A percentile compares a stretch with the other conserved stretches of the same genome.
Evolutionary conservation across 1,140 invertebrate genomes (phyloP).

Genomic region (Hermatobates lingyangjiaoensis): DNA sequence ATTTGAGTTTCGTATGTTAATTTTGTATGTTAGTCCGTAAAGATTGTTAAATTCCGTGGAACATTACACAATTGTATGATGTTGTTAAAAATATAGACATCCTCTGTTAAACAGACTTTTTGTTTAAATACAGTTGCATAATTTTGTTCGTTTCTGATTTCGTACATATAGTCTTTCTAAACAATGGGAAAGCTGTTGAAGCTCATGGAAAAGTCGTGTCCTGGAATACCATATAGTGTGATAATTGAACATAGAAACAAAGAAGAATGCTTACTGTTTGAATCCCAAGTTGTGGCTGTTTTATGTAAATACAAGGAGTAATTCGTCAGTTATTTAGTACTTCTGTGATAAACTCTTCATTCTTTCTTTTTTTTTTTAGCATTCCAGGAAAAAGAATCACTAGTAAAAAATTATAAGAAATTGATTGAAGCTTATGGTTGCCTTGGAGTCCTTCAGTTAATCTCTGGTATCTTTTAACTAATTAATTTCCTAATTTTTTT

Average conservation of each 20-base stretch:
- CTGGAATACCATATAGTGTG: constrained; percentile 67
- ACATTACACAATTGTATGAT: too few species aligned
- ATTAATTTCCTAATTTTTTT: neutral
- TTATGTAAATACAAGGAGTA: constrained; percentile 38
- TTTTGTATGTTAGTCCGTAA: too few species aligned
- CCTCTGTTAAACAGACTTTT: too few species aligned
- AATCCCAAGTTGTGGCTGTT: constrained; percentile 70
- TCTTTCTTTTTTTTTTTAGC: constrained; percentile 26
- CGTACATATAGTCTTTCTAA: too few species aligned
- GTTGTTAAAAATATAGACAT: too few species aligned
- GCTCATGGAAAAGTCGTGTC: constrained; percentile 66
- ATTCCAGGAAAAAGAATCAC: constrained; percentile 59
- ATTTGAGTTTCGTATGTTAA: too few species aligned
- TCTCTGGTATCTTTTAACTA: constrained; percentile 36
- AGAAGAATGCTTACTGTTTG: constrained; percentile 70
- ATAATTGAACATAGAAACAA: constrained; percentile 70
- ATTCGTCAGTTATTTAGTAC: neutral
- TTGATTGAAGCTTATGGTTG: constrained; percentile 82
- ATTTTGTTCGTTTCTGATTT: too few species aligned
- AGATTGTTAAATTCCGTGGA: too few species aligned
- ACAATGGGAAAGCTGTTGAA: constrained; percentile 83
- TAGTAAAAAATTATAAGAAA: constrained; percentile 72
- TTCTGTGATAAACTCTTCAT: constrained; percentile 4
- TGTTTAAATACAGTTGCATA: too few species aligned
- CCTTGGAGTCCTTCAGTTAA: constrained; percentile 70